phyloP scores from a whole-genome alignment of 2,113 vertebrate species.

The Mus spicilegus region DNA sequence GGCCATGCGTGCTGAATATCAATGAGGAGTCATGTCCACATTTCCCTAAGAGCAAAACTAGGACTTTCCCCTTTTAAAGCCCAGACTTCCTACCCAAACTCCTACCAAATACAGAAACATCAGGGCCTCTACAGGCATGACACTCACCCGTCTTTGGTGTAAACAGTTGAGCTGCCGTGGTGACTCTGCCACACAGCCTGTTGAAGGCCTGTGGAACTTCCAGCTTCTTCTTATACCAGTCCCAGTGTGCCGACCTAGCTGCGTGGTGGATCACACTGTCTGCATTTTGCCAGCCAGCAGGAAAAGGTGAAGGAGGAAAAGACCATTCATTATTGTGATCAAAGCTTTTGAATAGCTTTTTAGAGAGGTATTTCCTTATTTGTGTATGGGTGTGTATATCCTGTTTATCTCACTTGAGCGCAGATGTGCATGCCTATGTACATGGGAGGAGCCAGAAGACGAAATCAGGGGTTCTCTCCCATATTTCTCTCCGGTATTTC shows the following conservation, averaged over 20 bases:
- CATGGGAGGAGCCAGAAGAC: neutral
- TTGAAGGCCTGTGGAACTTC: neutral
- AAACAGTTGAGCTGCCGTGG: neutral
- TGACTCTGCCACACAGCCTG: neutral
- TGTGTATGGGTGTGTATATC: neutral
- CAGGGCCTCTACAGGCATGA: neutral
- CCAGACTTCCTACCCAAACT: neutral
- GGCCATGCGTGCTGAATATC: conserved; percentile 39
- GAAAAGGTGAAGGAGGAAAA: neutral
- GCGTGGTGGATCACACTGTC: neutral
- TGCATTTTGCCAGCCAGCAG: neutral
- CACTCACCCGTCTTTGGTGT: neutral
- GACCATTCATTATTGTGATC: neutral
- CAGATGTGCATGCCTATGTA: neutral
- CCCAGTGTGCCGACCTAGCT: neutral
- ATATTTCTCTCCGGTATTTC: neutral
- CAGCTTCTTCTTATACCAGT: neutral
- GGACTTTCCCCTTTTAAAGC: neutral
- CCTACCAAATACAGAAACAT: neutral
- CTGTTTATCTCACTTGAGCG: neutral
- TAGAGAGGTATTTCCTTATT: neutral
- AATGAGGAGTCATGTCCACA: conserved; percentile 49
- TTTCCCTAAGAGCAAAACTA: neutral
- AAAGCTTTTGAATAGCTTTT: conserved; percentile 13
- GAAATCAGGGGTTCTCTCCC: neutral